A percentile compares a stretch with the other conserved stretches of the same genome.
phyloP scores from a whole-genome alignment of 2,888 invertebrate genomes.

The Antitype chi region DNA sequence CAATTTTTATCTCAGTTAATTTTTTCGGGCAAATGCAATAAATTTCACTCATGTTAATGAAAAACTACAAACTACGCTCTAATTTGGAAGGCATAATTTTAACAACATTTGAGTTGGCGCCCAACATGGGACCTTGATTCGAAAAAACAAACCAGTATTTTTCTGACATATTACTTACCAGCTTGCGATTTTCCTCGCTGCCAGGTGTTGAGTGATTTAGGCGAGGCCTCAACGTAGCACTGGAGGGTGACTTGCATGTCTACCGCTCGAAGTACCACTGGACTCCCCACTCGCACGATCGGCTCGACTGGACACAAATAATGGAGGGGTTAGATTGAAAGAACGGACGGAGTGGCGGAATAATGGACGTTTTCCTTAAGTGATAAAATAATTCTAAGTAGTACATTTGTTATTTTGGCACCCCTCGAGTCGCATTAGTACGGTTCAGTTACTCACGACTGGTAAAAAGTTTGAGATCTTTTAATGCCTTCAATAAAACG shows the following conservation, averaged over 20 bases:
- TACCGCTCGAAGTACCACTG: conserved; percentile 95
- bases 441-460: conserved; percentile 4
- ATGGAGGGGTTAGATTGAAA: conserved; percentile 45
- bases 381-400: conserved; percentile 50
- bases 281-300: conserved; percentile 94
- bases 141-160: background rate
- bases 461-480: background rate
- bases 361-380: conserved; percentile 40
- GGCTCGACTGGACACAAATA: conserved; percentile 93
- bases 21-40: background rate
- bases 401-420: conserved; percentile 37
- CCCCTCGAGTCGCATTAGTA: conserved; percentile 26
- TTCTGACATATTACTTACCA: conserved; percentile 67
- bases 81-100: background rate
- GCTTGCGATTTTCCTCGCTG: conserved; percentile 83
- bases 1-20: background rate
- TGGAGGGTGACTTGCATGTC: conserved; percentile 95
- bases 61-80: background rate
- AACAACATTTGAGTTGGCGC: conserved; percentile 18
- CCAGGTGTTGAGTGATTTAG: conserved; percentile 96
- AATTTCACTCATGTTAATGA: too few relatives aligned
- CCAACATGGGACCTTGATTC: conserved; percentile 10
- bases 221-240: conserved; percentile 96
- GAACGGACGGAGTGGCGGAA: conserved; percentile 10
- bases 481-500: background rate